phyloP scores from a whole-genome alignment of 2,888 invertebrate species.

The Caradrina clavipalpis region DNA sequence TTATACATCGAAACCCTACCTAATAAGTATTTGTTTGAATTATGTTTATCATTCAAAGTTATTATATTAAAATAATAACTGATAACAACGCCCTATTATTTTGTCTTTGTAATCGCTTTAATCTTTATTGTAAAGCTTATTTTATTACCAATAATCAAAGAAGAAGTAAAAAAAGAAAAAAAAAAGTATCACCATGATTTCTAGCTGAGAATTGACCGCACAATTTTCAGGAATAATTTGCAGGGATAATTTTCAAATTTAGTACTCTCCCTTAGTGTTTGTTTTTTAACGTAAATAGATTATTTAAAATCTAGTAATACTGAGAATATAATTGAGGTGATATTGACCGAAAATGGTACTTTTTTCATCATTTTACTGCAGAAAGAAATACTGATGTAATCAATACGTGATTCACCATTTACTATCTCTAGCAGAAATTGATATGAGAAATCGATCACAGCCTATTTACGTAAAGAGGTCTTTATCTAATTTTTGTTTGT shows the following conservation, averaged over 20 bases:
- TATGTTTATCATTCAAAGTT: neutral
- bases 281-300: too few species aligned
- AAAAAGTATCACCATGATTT: too few species aligned
- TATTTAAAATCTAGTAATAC: too few species aligned
- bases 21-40: conserved; percentile 10
- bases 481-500: conserved; percentile 30
- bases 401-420: neutral
- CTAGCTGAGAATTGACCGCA: too few species aligned
- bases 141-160: neutral
- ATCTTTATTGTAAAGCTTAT: neutral
- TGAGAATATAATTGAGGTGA: neutral
- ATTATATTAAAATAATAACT: neutral
- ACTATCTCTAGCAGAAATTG: neutral
- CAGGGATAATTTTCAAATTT: too few species aligned
- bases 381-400: neutral
- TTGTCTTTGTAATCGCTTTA: neutral
- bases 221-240: too few species aligned
- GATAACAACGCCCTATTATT: neutral
- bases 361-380: neutral
- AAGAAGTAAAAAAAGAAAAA: too few species aligned
- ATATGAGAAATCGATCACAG: conserved; percentile 27
- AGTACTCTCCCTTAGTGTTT: too few species aligned
- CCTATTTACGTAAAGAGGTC: conserved; percentile 23
- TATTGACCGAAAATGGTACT: neutral
- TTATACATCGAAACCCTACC: conserved; percentile 6